Evolutionary conservation across 2,888 invertebrate genomes (phyloP).

Genomic region (Drosophila stalkeri): DNA sequence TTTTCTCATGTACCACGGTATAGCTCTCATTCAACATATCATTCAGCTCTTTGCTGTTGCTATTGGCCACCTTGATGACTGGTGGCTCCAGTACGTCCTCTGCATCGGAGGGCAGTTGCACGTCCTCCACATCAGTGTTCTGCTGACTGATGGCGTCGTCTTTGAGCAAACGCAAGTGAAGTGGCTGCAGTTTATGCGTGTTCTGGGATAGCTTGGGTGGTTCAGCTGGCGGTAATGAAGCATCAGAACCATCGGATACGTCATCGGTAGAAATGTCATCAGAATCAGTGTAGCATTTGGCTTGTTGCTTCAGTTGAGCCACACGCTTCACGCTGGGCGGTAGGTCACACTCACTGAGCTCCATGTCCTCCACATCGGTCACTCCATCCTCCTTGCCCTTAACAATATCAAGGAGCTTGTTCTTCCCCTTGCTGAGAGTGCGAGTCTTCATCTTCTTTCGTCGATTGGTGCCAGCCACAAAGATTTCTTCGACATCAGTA

Average conservation of each 20-base stretch:
- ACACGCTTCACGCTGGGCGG: conserved; percentile 53
- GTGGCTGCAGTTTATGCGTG: conserved; percentile 50
- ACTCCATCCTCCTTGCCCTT: conserved; percentile 61
- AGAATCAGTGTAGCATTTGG: conserved; percentile 81
- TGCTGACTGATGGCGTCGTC: conserved; percentile 61
- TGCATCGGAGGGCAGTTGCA: conserved; percentile 85
- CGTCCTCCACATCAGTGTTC: conserved; percentile 86
- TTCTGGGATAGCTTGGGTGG: conserved; percentile 32
- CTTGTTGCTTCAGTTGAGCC: conserved; percentile 58
- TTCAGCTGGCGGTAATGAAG: conserved; percentile 39
- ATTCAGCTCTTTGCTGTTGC: conserved; percentile 81
- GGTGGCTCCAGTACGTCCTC: conserved; percentile 85
- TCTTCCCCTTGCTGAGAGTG: conserved; percentile 78
- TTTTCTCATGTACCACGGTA: conserved; percentile 85
- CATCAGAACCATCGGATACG: conserved; percentile 67
- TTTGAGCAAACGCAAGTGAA: conserved; percentile 53
- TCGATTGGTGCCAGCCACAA: conserved; percentile 78
- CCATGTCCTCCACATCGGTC: conserved; percentile 85
- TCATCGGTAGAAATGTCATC: conserved; percentile 86
- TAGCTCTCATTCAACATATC: conserved; percentile 85
- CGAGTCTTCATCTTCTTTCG: conserved; percentile 83
- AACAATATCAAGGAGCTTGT: conserved; percentile 71
- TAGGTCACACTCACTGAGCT: conserved; percentile 82
- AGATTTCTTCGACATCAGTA: conserved; percentile 86
- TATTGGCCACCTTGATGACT: conserved; percentile 47